Evolutionary conservation across 1,140 invertebrate species (phyloP), one percentile per base, ranked within the genome.

Genomic region (Ostrea denselamellosa): DNA sequence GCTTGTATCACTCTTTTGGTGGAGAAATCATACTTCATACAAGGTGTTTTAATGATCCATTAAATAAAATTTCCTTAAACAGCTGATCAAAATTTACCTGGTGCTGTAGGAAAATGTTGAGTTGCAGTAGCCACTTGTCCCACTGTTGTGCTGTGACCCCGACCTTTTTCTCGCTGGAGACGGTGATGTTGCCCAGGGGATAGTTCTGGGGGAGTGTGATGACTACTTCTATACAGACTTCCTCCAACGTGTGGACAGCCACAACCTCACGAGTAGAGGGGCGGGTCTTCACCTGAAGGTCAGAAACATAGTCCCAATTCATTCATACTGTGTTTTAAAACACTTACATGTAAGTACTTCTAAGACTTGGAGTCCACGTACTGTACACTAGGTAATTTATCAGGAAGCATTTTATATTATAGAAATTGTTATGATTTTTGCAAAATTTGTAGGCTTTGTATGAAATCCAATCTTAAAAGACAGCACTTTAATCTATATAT

Each of bases 201-300:
- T 98, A 97, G 95, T 98, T 98, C 17, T 94, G 90, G 0, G 98
- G 96, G 85, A 99, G 94, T 8, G 96, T 95, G 87, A 99, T 97
- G 0, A 96, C 95, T 2, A 98, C 94, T 92, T 98, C 97, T 91
- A 98, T 97, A 88, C 96, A 96, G 0, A 96, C 96, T 86, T 98
- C 97, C 91, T 98, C 97, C 77, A 98, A 96, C 25, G 96, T 96
- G 94, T 98, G 98, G 0, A 96, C 95, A 0, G 97, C 97, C 53
- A 97, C 94, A 0, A 98, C 96, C 96, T 98, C 97, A 71, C 97
- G 95, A 8, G 96, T 96, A 0, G 95, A 95, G 54, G 96, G 95
- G 89, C 97, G 96, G 51, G 97, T 96, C 91, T 96, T 96, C 28
- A 98, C 95, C 97, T 97, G 91, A 28, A 5, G 17, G 25, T 34